Evolutionary conservation across 2,888 invertebrate genomes (phyloP), one percentile per base, ranked within the genome.

Genomic region (Acanthoscelides obtectus): DNA sequence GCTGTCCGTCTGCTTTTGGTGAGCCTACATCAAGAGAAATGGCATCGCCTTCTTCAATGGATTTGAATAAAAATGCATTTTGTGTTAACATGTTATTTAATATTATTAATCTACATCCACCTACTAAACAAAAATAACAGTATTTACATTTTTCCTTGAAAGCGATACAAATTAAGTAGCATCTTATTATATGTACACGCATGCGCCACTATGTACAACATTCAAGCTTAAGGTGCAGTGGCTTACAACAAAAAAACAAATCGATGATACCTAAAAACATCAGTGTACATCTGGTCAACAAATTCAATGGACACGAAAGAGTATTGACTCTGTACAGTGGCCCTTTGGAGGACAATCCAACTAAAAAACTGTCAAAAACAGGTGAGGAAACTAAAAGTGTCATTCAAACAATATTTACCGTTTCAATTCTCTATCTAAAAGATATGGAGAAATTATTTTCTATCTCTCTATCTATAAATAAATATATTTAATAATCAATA

Each of bases 121-220:
- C 76, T 76, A 76, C 70, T 69, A 74, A 74, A 75, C 71, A 71
- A 75, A 73, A 75, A 70, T 75, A 75, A 75, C 73, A 76, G 70
- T 76, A 76, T 76, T 71, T 76, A 76, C 75, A 76, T 69, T 72
- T 20, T 20, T 68, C 72, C 64, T 72, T 70, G 72, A 70, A 73
- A 72, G 73, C 74, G 74, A 72, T 74, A 76, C 72, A 72, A 73
- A 76, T 70, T 70, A 72, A 72, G 22, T 21, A 67, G 72, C 71
- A 70, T 45, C 5, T 1, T 45, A 45, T 45, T 45, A 12, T 45
- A 45, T 45, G 3, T 45, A 45, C 45, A 45, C 5, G 12, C 3
- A 45, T 1, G 45, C 45, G 45, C 17, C 45, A 45, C 45, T 45
- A 1, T 6, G 45, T 45, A 45, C 45, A 45, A 45, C 45, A 45